These are phyloP conservation scores for Caretta caretta DNA, from an alignment of 2,113 vertebrate species.

Conservation along the genomic window DNA sequence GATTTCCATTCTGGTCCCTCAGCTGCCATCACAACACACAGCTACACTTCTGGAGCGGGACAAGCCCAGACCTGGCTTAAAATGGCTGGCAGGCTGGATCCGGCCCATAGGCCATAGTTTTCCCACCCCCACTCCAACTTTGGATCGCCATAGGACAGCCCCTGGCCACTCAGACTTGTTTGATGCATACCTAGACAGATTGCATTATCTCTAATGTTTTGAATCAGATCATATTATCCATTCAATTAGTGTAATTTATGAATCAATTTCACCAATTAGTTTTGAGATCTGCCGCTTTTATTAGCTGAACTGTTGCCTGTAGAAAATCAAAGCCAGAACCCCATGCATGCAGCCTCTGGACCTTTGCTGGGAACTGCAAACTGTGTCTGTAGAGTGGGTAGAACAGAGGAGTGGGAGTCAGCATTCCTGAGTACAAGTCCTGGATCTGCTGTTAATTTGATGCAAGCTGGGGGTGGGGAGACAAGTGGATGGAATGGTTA, in stretches of 20 bases:
- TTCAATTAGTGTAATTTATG: background rate
- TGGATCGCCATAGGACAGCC: background rate
- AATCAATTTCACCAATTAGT: background rate
- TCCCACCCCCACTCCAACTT: background rate
- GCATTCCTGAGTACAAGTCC: background rate
- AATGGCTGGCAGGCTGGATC: no score
- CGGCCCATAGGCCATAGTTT: no score
- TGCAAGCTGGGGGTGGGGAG: background rate
- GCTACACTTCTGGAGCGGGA: background rate
- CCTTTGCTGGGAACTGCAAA: background rate
- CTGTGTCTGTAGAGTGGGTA: background rate
- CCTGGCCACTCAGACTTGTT: background rate
- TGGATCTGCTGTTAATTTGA: background rate
- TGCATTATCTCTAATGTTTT: background rate
- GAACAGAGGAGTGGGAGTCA: background rate
- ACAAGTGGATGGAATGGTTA: background rate
- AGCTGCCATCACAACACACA: accelerated
- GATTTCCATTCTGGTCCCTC: background rate
- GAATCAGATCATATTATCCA: background rate
- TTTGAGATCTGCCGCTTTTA: background rate
- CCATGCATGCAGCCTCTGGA: background rate
- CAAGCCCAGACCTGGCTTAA: no score
- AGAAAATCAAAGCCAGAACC: background rate
- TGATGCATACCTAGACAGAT: background rate
- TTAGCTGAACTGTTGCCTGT: background rate